These are phyloP conservation scores for Xestia xanthographa DNA, from an alignment of 2,888 invertebrate genomes.

Conservation along the genomic window DNA sequence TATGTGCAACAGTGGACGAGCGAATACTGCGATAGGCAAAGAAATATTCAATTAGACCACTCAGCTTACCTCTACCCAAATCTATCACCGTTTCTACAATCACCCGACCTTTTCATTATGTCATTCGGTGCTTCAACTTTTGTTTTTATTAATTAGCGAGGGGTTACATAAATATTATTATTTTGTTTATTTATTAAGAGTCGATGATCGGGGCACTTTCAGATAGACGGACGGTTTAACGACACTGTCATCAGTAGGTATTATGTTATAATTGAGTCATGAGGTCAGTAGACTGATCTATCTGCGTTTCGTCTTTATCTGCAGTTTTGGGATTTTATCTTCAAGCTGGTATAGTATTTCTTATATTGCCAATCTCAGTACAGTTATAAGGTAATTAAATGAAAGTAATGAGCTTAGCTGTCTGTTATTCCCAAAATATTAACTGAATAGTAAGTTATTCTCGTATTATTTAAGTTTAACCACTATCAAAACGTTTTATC, in stretches of 20 bases:
- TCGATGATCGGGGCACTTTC: conserved; percentile 60
- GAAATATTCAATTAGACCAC: background rate
- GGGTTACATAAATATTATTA: conserved; percentile 54
- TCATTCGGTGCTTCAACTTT: conserved; percentile 61
- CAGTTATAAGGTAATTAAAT: background rate
- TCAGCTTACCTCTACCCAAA: background rate
- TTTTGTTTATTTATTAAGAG: conserved; percentile 29
- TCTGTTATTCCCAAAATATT: background rate
- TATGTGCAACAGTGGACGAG: background rate
- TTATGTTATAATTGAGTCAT: conserved; percentile 23
- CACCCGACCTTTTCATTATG: conserved; percentile 39
- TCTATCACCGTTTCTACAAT: background rate
- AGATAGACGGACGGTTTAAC: conserved; percentile 42
- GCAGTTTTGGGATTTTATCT: background rate
- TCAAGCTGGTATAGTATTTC: background rate
- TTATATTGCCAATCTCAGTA: background rate
- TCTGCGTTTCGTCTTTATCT: conserved; percentile 10
- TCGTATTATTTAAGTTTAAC: background rate
- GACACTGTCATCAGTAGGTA: conserved; percentile 43
- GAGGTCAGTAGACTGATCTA: conserved; percentile 45
- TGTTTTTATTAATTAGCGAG: conserved; percentile 23
- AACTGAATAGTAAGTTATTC: background rate
- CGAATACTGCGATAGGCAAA: background rate
- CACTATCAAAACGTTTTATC: background rate
- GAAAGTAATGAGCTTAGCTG: background rate